These are phyloP conservation scores for Petromus typicus DNA, from an alignment of 2,113 vertebrate species.

Conservation along the genomic window DNA sequence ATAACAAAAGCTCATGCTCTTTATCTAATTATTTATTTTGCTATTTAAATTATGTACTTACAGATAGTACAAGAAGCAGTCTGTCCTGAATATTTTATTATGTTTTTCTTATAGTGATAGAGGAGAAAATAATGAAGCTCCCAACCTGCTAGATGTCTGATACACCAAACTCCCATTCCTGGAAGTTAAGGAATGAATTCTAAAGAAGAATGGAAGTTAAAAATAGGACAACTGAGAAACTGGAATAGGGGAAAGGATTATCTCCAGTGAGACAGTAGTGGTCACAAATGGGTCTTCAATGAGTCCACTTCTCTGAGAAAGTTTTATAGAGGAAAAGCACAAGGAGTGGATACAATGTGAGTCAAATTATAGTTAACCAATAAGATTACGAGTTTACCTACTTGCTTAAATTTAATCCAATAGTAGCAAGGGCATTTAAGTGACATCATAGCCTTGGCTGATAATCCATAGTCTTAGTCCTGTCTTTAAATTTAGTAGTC, in stretches of 20 bases:
- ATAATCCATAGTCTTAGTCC: not conserved
- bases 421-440: not conserved
- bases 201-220: not conserved
- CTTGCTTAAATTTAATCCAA: not conserved
- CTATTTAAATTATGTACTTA: not conserved
- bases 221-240: not conserved
- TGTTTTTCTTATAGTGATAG: not conserved
- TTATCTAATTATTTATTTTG: not conserved
- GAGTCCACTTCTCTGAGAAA: not conserved
- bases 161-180: not conserved
- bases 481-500: not conserved
- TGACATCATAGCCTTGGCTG: not conserved
- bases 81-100: not conserved
- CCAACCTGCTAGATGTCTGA: not conserved
- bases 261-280: not conserved
- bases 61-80: not conserved
- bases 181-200: not conserved
- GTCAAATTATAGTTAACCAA: not conserved
- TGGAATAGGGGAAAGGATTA: not conserved
- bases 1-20: not conserved
- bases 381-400: not conserved
- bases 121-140: not conserved
- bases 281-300: not conserved
- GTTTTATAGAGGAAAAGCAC: not conserved
- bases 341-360: not conserved